These are phyloP conservation scores for Mycteria americana DNA, from an alignment of 2,797 vertebrate species.

Conservation along the genomic window DNA sequence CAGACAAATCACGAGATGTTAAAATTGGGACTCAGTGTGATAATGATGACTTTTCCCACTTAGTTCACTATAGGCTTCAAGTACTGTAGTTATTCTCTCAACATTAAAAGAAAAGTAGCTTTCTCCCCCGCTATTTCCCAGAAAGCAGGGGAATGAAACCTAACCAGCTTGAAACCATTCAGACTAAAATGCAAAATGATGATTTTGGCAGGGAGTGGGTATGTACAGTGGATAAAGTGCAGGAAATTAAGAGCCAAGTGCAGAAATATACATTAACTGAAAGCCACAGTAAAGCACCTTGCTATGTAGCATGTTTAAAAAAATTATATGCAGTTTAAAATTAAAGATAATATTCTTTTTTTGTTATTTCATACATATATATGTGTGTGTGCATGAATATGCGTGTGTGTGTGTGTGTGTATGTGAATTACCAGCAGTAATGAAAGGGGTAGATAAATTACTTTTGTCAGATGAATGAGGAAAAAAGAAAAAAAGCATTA, in stretches of 20 bases:
- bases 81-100: constrained; percentile 39
- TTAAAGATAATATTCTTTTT: background rate
- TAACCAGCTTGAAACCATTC: constrained; percentile 62
- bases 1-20: constrained; percentile 37
- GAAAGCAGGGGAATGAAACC: constrained; percentile 29
- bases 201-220: constrained; percentile 31
- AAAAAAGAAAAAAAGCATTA: constrained; percentile 15
- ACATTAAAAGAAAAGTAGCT: constrained; percentile 47
- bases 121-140: background rate
- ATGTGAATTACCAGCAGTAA: background rate
- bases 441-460: constrained; percentile 28
- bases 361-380: background rate
- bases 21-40: constrained; percentile 48
- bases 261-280: constrained; percentile 56
- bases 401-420: background rate
- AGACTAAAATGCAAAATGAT: constrained; percentile 51
- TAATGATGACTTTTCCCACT: constrained; percentile 56
- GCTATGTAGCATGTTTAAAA: constrained; percentile 4
- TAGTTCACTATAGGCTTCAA: constrained; percentile 24
- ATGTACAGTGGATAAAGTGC: constrained; percentile 12
- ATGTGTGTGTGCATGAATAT: background rate
- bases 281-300: constrained; percentile 28
- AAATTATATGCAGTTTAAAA: constrained; percentile 60
- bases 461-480: constrained; percentile 53
- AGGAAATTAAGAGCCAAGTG: constrained; percentile 32